Evolutionary conservation across 2,797 vertebrate genomes (phyloP), one percentile per base, ranked within the genome.

Genomic region (Carduelis carduelis): DNA sequence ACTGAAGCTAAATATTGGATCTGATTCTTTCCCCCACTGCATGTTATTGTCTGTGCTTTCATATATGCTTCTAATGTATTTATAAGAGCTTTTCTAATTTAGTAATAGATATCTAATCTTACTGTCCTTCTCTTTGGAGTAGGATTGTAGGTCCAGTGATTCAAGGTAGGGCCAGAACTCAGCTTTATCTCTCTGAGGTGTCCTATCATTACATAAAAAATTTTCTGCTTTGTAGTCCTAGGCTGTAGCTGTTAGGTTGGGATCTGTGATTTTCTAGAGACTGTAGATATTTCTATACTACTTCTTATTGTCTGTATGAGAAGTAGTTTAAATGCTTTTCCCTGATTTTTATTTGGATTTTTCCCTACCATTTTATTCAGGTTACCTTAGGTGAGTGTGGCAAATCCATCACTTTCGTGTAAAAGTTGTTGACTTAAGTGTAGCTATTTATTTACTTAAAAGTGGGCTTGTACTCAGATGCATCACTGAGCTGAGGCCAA

Each of bases 381-480:
- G 20, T 95, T 94, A 20, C 68, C 26, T 56, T 22, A 91, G 76
- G 46, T 88, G 22, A 81, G n/a, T 43, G 17, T 39, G 39, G 39
- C 24, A 69, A 68, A 82, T 69, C 6, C 0, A 0, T 69, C 70
- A 35, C 19, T 93, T 93, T 57, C 2, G 1, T 7, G 6, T 63
- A 71, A 39, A 91, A 59, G 11, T 10, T 77, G 41, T 92, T 87
- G 87, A 68, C 60, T 71, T 94, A 46, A 91, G 19, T 37, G 14
- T 52, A 74, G 20, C 12, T 95, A 49, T 95, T 95, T 87, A 71
- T 94, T 88, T 95, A 22, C 57, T 82, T 88, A 66, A 55, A 95
- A 86, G 46, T 88, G 47, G 55, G 4, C 55, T 76, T 75, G 14
- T 88, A 22, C 65, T 77, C 24, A 15, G 56, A 82, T 60, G 26